These are phyloP conservation scores for Synergus gifuensis DNA, from an alignment of 2,888 invertebrate genomes.

Conservation along the genomic window DNA sequence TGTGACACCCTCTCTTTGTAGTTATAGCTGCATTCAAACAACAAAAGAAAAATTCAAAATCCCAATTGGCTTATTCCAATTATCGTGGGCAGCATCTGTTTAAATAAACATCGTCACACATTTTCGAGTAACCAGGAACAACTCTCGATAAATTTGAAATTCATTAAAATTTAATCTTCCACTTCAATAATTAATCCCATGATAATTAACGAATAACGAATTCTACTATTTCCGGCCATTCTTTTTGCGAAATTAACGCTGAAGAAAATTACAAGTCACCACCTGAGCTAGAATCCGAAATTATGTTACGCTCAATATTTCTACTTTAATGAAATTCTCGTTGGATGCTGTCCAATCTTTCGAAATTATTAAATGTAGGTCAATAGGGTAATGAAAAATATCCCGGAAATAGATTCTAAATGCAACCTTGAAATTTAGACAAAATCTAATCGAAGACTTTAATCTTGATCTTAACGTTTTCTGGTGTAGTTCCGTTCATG, in stretches of 20 bases:
- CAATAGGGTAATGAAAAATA: not conserved
- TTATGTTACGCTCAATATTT: not conserved
- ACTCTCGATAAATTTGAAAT: conserved; percentile 16
- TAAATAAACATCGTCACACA: conserved; percentile 6
- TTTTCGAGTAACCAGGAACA: conserved; percentile 2
- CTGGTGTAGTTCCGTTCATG: not conserved
- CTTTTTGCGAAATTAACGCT: not conserved
- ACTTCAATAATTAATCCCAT: conserved; percentile 15
- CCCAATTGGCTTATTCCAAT: conserved; percentile 27
- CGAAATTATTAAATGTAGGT: not conserved
- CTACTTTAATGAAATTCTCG: not conserved
- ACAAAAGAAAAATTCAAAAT: conserved; percentile 3
- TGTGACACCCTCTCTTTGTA: not conserved
- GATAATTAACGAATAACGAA: conserved; percentile 13
- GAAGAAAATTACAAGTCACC: not conserved
- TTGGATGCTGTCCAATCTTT: not conserved
- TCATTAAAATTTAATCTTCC: conserved; percentile 21
- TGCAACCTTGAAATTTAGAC: conserved; percentile 6
- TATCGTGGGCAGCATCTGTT: conserved; percentile 23
- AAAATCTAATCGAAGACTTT: not conserved
- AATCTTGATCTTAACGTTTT: not conserved
- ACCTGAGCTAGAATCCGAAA: not conserved
- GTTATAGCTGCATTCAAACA: not conserved
- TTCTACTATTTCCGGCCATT: not conserved
- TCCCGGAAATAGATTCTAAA: not conserved